Percentiles rank a stretch among this genome's conserved stretches.
These are phyloP conservation scores for Aldabrachelys gigantea DNA, from an alignment of 2,113 vertebrate species.

Conservation along the genomic window DNA sequence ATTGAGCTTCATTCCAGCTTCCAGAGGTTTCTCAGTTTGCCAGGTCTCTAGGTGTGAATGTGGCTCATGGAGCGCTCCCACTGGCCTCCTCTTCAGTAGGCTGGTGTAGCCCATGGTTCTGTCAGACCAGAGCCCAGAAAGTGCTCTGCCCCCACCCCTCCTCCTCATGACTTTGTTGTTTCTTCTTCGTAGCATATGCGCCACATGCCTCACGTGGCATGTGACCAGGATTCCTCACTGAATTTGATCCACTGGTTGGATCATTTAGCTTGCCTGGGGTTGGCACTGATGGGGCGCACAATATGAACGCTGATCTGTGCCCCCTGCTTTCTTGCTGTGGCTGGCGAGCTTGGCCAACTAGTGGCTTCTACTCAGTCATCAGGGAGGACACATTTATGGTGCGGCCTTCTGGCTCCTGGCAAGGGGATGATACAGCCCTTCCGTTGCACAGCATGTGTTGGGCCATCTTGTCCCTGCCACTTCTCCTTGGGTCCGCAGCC, in stretches of 20 bases:
- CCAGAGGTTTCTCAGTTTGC: neutral
- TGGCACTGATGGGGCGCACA: too few species aligned
- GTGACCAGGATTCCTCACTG: too few species aligned
- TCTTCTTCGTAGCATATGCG: too few species aligned
- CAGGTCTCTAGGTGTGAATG: accelerated
- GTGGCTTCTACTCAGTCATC: neutral
- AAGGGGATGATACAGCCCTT: neutral
- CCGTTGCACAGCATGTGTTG: neutral
- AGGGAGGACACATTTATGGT: neutral
- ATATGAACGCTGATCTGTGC: too few species aligned
- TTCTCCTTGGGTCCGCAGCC: neutral
- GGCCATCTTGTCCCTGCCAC: neutral
- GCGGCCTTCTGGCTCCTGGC: neutral
- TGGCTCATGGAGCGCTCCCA: neutral
- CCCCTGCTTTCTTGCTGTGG: neutral
- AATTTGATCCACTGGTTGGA: too few species aligned
- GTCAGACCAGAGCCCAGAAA: neutral
- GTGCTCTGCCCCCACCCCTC: neutral
- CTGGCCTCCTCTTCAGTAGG: neutral
- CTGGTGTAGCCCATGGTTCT: neutral
- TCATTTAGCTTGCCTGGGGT: too few species aligned
- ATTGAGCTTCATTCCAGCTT: neutral
- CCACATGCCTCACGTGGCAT: too few species aligned
- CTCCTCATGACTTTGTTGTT: neutral
- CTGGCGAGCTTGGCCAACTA: neutral